phyloP scores from a whole-genome alignment of 1,140 invertebrate species.

The Drosophila sturtevanti region DNA sequence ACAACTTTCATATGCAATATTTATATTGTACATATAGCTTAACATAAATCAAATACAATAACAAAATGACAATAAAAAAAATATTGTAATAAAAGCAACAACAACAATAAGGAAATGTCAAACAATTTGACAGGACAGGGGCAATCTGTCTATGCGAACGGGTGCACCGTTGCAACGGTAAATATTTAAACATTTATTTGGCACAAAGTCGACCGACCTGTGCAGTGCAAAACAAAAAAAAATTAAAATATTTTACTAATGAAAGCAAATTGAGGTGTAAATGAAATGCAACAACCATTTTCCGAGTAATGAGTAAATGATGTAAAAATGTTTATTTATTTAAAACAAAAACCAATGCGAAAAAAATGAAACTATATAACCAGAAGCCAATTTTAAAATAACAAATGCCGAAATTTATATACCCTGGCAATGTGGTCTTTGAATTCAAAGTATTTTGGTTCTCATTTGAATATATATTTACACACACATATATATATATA shows the following conservation, averaged over 20 bases:
- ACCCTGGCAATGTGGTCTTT: neutral
- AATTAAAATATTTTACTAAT: neutral
- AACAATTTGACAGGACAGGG: slow-evolving; percentile 13
- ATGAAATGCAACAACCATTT: slow-evolving; percentile 9
- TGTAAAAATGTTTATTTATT: slow-evolving; percentile 5
- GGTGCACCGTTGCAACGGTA: neutral
- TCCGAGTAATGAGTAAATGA: slow-evolving; percentile 4
- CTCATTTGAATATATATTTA: too few species aligned
- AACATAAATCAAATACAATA: neutral
- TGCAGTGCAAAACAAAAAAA: neutral
- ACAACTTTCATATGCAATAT: too few species aligned
- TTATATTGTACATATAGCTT: neutral
- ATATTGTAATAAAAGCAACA: neutral
- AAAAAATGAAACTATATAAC: neutral
- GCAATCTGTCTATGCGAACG: slow-evolving; percentile 6
- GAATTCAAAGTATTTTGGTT: too few species aligned
- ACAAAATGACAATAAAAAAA: slow-evolving; percentile 6
- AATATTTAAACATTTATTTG: slow-evolving; percentile 18
- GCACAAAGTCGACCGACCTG: neutral
- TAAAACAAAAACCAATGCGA: neutral
- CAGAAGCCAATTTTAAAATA: neutral
- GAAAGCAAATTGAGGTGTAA: slow-evolving; percentile 17
- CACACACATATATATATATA: too few species aligned
- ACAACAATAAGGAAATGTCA: slow-evolving; percentile 15
- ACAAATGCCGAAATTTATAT: neutral